Base-by-base conservation (phyloP, 2,888 invertebrate species). In the Ectemnius cavifrons region DNA sequence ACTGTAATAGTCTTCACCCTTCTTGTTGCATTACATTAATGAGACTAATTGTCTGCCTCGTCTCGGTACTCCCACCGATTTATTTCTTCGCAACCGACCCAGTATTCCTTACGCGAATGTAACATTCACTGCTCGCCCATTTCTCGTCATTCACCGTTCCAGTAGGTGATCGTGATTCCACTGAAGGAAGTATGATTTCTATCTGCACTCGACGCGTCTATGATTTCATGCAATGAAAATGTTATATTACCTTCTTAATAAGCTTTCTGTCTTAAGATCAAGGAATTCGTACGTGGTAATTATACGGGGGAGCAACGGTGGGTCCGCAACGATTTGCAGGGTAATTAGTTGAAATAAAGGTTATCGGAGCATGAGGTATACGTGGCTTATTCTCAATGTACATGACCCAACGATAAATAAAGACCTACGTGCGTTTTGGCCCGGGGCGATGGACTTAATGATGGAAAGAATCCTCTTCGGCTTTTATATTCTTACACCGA, bases 391-490 rank as follows among this genome's bases (percentile, higher is more conserved):
- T 73, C 73, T 14, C 67, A 60, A 63, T 67, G 70, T 60, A 62
- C 3, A 23, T 77, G 58, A 64, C 37, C 64, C 63, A 60, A 63
- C 71, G 76, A 82, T 82, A 82, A 82, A 82, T 78, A 79, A 75
- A 82, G 76, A 76, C 73, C 73, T 73, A 70, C 70, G 68, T 67
- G 67, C 72, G 47, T 37, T 8, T 0, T 14, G 49, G 58, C 75
- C 67, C 37, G 66, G 58, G 75, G 76, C 73, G 67, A 65, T 77
- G 69, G 64, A 56, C 71, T 73, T 81, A 81, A 81, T 62, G 81
- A 81, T 68, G 70, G 60, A 67, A 76, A 66, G 47, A 66, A 47
- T 20, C 67, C 69, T 70, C 56, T 73, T 46, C 63, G 45, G 64
- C 60, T 72, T 56, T 37, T 37, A 6, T 37, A 37, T 4, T 23